Evolutionary conservation across 2,797 vertebrate genomes (phyloP).

Genomic region (Intellagama lesueurii): DNA sequence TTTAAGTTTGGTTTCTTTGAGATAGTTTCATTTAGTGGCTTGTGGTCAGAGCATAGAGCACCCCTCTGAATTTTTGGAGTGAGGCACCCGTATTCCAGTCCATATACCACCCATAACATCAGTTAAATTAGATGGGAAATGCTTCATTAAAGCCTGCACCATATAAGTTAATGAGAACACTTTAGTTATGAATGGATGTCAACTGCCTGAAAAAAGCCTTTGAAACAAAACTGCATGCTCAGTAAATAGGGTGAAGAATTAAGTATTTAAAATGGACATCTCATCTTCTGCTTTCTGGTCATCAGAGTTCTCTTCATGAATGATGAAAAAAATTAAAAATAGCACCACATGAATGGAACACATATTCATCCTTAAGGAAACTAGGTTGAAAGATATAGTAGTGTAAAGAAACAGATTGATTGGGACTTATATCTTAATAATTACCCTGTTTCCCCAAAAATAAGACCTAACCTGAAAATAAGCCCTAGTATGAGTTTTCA

Average conservation of each 20-base stretch:
- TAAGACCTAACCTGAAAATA: too few species aligned
- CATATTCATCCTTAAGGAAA: neutral
- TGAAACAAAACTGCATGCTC: slow-evolving; percentile 22
- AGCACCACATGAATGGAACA: neutral
- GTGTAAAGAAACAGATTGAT: neutral
- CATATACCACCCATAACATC: neutral
- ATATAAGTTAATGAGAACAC: slow-evolving; percentile 39
- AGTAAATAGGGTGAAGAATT: slow-evolving; percentile 20
- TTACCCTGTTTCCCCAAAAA: too few species aligned
- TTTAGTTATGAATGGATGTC: slow-evolving; percentile 38
- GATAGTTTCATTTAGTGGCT: slow-evolving; percentile 25
- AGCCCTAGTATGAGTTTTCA: too few species aligned
- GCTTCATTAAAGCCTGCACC: slow-evolving; percentile 21
- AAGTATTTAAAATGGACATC: slow-evolving; percentile 31
- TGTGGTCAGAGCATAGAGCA: too few species aligned
- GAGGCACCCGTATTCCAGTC: too few species aligned
- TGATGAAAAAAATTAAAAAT: neutral
- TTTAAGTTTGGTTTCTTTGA: slow-evolving; percentile 33
- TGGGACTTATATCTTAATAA: neutral
- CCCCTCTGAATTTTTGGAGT: too few species aligned
- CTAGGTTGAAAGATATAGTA: neutral
- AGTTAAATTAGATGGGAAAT: slow-evolving; percentile 43
- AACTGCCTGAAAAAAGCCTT: slow-evolving; percentile 27
- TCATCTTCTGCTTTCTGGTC: slow-evolving; percentile 6
- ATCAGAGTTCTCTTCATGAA: slow-evolving; percentile 11